Conservation (phyloP, 1,140 invertebrate species). For the Yoshiicerus persimilis region DNA sequence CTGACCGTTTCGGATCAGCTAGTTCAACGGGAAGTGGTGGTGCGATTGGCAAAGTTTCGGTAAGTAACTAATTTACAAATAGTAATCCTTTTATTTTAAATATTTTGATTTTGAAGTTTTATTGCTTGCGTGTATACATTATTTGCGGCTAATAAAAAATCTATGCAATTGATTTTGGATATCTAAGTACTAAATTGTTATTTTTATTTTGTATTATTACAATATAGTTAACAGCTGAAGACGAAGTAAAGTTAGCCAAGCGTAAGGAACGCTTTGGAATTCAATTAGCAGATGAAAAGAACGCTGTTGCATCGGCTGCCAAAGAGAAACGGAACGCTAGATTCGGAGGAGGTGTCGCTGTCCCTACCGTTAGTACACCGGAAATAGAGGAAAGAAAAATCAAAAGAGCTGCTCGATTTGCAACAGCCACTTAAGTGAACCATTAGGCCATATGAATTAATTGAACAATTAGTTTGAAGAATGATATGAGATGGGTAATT, state of each 20-base stretch:
- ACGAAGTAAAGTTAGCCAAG: constrained; percentile 23
- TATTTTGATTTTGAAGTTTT: too few species aligned
- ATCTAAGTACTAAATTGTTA: too few species aligned
- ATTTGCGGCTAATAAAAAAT: too few species aligned
- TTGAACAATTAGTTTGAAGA: not conserved
- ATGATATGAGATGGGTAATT: not conserved
- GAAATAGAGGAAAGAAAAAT: constrained; percentile 30
- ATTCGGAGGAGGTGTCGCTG: not conserved
- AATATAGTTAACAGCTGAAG: not conserved
- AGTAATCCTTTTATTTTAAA: too few species aligned
- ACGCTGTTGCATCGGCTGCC: not conserved
- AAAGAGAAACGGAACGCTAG: constrained; percentile 26
- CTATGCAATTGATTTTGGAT: too few species aligned
- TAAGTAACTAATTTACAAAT: not conserved
- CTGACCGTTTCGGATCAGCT: constrained; percentile 17
- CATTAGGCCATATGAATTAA: not conserved
- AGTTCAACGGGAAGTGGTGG: not conserved
- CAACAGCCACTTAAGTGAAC: not conserved
- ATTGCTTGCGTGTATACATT: too few species aligned
- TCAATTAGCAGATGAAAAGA: not conserved
- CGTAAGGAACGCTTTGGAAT: constrained; percentile 33
- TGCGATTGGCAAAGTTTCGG: not conserved
- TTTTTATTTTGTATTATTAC: too few species aligned
- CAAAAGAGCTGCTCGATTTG: constrained; percentile 11
- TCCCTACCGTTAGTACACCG: not conserved